These are phyloP conservation scores for Eira barbara DNA, from an alignment of 2,113 vertebrate genomes.

Conservation along the genomic window DNA sequence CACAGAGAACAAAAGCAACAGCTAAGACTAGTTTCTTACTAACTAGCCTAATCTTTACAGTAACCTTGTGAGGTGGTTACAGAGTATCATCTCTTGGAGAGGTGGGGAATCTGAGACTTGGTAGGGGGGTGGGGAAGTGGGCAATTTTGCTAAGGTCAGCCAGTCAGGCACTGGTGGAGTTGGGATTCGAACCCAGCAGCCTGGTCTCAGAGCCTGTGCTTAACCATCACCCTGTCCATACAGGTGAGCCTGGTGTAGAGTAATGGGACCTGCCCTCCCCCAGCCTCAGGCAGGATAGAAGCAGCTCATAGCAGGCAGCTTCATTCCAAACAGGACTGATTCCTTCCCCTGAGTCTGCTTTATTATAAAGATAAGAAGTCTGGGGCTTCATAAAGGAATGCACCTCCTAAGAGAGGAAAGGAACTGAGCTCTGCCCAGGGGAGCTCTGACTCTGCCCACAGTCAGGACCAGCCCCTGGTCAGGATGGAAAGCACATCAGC, in stretches of 20 bases:
- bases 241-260: accelerated
- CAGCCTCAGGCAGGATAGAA: not conserved
- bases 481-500: not conserved
- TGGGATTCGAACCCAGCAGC: not conserved
- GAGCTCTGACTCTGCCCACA: not conserved
- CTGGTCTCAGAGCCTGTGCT: not conserved
- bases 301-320: not conserved
- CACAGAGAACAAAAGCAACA: not conserved
- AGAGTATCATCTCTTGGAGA: not conserved
- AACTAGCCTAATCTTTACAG: not conserved
- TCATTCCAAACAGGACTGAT: not conserved
- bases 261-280: not conserved
- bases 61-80: not conserved
- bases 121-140: not conserved
- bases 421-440: not conserved
- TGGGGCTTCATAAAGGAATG: not conserved
- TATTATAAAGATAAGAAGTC: not conserved
- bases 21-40: not conserved
- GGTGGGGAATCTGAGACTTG: not conserved
- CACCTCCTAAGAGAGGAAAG: not conserved
- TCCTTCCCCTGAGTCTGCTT: not conserved
- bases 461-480: not conserved
- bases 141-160: not conserved
- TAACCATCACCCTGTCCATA: accelerated
- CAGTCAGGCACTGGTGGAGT: not conserved